Evolutionary conservation across 2,797 vertebrate genomes (phyloP).

Genomic region (Cacajao melanocephalus): DNA sequence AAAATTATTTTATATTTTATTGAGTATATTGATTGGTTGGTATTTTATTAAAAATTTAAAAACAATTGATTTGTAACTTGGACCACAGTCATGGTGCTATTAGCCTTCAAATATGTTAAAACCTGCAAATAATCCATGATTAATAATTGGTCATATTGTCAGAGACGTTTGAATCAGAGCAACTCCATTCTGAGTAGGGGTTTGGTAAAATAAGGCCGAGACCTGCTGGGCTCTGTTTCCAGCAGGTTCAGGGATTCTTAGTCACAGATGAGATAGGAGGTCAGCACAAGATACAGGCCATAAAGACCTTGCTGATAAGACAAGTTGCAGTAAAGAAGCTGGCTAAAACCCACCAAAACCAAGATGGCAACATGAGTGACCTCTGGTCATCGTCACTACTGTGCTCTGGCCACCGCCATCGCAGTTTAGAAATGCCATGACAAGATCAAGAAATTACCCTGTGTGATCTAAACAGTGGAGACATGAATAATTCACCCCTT

Average conservation of each 20-base stretch:
- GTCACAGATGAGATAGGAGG: background rate
- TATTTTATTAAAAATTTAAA: background rate
- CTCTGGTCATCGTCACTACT: background rate
- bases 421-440: background rate
- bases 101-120: background rate
- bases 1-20: background rate
- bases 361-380: background rate
- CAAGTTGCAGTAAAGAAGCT: background rate
- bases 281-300: background rate
- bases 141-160: background rate
- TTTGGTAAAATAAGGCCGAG: background rate
- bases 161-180: background rate
- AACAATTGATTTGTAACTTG: background rate
- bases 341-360: background rate
- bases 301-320: background rate
- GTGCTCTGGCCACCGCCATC: background rate
- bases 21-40: background rate
- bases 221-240: background rate
- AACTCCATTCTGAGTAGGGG: background rate
- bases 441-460: background rate
- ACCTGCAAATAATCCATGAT: background rate
- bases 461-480: background rate
- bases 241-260: background rate
- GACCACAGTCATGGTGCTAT: background rate
- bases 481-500: background rate